Evolutionary conservation across 1,140 invertebrate species (phyloP).

Genomic region (Bombyx mandarina): DNA sequence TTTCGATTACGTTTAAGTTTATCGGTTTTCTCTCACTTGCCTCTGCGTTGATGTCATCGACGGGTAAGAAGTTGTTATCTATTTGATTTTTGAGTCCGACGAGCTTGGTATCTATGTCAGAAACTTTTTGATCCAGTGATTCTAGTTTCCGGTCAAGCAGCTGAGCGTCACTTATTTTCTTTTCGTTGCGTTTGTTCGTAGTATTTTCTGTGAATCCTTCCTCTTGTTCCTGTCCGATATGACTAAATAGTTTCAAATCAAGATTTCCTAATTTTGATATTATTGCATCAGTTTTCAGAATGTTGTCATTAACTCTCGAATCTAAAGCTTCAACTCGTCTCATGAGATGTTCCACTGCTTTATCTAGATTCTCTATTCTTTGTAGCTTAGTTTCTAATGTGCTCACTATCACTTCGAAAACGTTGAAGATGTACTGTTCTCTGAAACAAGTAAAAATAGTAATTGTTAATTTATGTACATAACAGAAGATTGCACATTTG

Average conservation of each 20-base stretch:
- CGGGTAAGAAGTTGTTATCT: conserved; percentile 83
- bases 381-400: conserved; percentile 89
- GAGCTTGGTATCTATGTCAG: conserved; percentile 84
- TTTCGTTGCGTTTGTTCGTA: conserved; percentile 38
- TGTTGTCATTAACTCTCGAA: conserved; percentile 84
- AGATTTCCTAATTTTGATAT: conserved; percentile 81
- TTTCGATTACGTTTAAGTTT: conserved; percentile 83
- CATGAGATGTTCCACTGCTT: conserved; percentile 88
- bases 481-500: too few relatives aligned
- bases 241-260: conserved; percentile 80
- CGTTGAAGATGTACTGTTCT: conserved; percentile 89
- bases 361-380: conserved; percentile 88
- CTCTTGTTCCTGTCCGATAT: conserved; percentile 34
- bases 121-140: conserved; percentile 84
- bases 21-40: conserved; percentile 88
- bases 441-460: conserved; percentile 74
- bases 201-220: conserved; percentile 42
- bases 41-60: conserved; percentile 86
- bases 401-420: conserved; percentile 90
- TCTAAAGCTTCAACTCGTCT: conserved; percentile 85
- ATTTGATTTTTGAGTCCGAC: conserved; percentile 84
- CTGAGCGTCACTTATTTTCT: conserved; percentile 49
- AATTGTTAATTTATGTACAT: background rate
- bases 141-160: conserved; percentile 75
- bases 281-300: conserved; percentile 86